phyloP scores from a whole-genome alignment of 2,888 invertebrate species.

The Cryptocephalus moraei region DNA sequence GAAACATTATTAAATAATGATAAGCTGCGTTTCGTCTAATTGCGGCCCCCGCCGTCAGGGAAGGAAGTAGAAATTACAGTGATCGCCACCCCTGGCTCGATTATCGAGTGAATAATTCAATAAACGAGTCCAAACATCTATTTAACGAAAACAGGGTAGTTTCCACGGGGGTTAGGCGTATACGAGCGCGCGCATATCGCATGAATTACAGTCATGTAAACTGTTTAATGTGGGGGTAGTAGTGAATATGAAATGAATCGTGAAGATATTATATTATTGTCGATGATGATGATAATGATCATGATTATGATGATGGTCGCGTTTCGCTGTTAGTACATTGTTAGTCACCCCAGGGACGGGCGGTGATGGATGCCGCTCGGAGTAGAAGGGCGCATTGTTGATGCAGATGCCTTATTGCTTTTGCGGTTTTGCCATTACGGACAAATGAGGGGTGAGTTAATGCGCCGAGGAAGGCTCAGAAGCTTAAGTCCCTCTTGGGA shows the following conservation, averaged over 20 bases:
- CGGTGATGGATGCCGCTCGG: too few species aligned
- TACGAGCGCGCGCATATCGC: conserved; percentile 7
- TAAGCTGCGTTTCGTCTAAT: conserved; percentile 2
- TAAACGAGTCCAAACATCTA: conserved; percentile 5
- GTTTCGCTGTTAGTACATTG: neutral
- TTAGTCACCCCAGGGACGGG: neutral
- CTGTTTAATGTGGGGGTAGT: conserved; percentile 10
- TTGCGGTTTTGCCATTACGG: too few species aligned
- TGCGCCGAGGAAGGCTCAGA: too few species aligned
- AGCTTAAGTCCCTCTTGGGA: too few species aligned
- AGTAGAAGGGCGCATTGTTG: too few species aligned
- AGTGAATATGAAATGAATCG: conserved; percentile 7
- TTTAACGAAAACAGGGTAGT: too few species aligned
- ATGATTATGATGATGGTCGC: neutral
- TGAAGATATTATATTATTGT: conserved; percentile 6
- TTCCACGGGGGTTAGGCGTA: neutral
- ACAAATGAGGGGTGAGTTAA: too few species aligned
- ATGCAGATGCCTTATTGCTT: too few species aligned
- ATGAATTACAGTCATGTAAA: conserved; percentile 10
- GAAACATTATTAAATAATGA: too few species aligned
- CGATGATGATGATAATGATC: neutral
- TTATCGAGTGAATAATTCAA: conserved; percentile 12
- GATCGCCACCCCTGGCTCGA: conserved; percentile 6
- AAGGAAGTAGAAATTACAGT: conserved; percentile 7
- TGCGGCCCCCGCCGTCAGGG: conserved; percentile 4